Conservation (phyloP, 1,140 invertebrate genomes). For the Drosophila lacteicornis region DNA sequence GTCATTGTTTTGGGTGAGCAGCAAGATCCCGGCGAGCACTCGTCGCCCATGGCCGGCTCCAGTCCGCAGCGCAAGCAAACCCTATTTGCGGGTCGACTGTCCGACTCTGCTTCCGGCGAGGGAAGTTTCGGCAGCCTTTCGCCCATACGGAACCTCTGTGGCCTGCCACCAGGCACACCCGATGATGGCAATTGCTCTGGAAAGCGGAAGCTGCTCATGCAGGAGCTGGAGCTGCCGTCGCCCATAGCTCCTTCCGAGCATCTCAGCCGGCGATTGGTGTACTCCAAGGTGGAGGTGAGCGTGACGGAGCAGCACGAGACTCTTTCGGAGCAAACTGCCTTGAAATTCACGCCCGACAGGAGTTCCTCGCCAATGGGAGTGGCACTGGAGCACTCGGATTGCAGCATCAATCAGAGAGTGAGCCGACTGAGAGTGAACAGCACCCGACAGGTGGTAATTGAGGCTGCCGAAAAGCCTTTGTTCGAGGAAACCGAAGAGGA, state of each 20-base stretch:
- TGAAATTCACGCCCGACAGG: conserved; percentile 73
- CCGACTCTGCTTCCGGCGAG: conserved; percentile 61
- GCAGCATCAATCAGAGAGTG: conserved; percentile 69
- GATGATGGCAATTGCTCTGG: conserved; percentile 50
- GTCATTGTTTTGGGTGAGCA: conserved; percentile 67
- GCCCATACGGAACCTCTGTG: conserved; percentile 73
- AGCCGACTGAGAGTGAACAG: conserved; percentile 66
- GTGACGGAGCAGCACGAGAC: conserved; percentile 39
- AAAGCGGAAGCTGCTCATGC: conserved; percentile 52
- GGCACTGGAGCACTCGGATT: conserved; percentile 56
- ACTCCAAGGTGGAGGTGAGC: conserved; percentile 45
- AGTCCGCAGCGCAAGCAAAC: conserved; percentile 73
- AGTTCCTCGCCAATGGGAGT: conserved; percentile 70
- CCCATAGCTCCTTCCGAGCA: conserved; percentile 71
- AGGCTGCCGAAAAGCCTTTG: conserved; percentile 12
- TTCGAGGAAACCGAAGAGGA: conserved; percentile 29
- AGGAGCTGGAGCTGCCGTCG: conserved; percentile 66
- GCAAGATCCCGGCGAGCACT: conserved; percentile 26
- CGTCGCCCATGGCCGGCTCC: conserved; percentile 59
- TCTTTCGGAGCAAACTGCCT: conserved; percentile 52
- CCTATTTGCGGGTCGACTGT: conserved; percentile 69
- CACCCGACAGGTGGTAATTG: conserved; percentile 24
- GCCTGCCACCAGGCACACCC: conserved; percentile 57
- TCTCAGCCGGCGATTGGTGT: conserved; percentile 43
- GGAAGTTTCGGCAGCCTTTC: conserved; percentile 78